Conservation (phyloP, 2,888 invertebrate genomes). For the Ophion obscuratus region DNA sequence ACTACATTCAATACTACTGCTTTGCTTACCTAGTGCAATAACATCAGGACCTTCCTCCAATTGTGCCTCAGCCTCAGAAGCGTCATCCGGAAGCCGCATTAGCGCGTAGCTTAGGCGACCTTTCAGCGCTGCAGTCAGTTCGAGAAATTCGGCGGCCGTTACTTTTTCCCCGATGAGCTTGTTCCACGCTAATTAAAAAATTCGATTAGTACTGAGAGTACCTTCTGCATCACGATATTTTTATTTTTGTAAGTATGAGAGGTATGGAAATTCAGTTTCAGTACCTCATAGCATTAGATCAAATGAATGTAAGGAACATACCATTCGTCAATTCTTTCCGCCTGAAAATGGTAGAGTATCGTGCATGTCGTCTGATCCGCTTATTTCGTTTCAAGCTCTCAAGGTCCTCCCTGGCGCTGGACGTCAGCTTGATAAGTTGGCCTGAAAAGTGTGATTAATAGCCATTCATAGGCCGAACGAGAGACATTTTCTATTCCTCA, state of each 20-base stretch:
- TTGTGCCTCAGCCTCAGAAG: not conserved
- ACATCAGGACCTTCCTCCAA: slow-evolving; percentile 7
- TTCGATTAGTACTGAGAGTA: not conserved
- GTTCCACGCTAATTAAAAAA: slow-evolving; percentile 19
- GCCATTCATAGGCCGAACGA: not conserved
- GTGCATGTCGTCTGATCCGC: slow-evolving; percentile 9
- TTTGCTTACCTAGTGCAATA: slow-evolving; percentile 7
- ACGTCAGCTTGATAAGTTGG: slow-evolving; percentile 11
- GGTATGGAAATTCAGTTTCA: not conserved
- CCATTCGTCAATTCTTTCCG: slow-evolving; percentile 9
- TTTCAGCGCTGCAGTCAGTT: slow-evolving; percentile 18
- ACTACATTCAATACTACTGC: slow-evolving; percentile 11
- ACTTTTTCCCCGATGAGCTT: not conserved
- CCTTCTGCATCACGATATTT: not conserved
- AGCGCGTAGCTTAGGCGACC: slow-evolving; percentile 1
- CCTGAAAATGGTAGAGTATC: not conserved
- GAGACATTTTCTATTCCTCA: not conserved
- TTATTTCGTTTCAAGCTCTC: not conserved
- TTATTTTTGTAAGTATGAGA: not conserved
- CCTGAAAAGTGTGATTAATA: not conserved
- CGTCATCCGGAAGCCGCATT: slow-evolving; percentile 2
- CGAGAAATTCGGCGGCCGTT: slow-evolving; percentile 15
- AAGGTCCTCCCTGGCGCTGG: not conserved
- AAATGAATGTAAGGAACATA: not conserved
- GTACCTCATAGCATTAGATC: not conserved